Conservation (phyloP, 1,140 invertebrate species). For the Oedothorax gibbosus region DNA sequence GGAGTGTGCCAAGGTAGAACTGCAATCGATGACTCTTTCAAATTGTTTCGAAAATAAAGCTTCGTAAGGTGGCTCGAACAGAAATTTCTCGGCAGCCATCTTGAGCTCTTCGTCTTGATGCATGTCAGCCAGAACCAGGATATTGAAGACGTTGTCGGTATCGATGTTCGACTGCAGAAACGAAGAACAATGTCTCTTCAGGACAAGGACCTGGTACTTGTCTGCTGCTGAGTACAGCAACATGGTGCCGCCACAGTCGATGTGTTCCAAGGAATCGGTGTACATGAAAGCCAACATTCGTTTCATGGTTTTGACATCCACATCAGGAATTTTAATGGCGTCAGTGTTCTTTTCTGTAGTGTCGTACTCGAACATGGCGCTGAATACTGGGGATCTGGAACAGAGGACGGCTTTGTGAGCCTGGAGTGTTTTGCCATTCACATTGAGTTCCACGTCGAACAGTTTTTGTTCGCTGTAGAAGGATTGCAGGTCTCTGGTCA, state of each 20-base stretch:
- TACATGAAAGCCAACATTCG: slow-evolving; percentile 17
- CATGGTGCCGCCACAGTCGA: background rate
- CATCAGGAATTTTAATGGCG: slow-evolving; percentile 11
- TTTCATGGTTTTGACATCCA: background rate
- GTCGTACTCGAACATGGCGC: slow-evolving; percentile 53
- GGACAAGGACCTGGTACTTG: background rate
- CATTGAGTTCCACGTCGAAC: background rate
- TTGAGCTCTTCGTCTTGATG: background rate
- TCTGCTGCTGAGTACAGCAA: background rate
- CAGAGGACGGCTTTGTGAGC: slow-evolving; percentile 37
- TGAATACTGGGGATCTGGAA: slow-evolving; percentile 36
- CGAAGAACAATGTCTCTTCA: background rate
- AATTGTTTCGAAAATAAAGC: background rate
- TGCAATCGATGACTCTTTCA: background rate
- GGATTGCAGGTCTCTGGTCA: background rate
- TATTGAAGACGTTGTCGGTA: background rate
- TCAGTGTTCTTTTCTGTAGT: slow-evolving; percentile 36
- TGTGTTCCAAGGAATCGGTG: background rate
- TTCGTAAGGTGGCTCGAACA: background rate
- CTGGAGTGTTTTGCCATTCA: background rate
- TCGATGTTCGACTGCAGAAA: background rate
- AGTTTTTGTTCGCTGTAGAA: background rate
- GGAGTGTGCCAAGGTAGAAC: background rate
- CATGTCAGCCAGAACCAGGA: background rate
- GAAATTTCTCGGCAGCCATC: background rate